Conservation (phyloP, 1,140 invertebrate genomes). For the Camponotus floridanus region DNA sequence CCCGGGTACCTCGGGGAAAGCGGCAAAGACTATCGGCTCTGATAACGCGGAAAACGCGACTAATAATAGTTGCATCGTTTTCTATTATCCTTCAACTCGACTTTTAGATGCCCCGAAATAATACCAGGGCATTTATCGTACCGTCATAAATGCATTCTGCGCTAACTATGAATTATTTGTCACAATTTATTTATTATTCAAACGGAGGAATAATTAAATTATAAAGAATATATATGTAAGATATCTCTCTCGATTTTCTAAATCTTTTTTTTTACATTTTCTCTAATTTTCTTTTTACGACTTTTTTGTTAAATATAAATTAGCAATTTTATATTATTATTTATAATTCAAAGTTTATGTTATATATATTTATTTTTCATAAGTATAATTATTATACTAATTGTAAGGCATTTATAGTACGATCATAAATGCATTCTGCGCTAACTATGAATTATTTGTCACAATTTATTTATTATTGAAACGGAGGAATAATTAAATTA, state of each 20-base stretch:
- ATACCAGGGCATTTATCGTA: not conserved
- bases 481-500: not conserved
- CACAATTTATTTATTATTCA: not conserved
- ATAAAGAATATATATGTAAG: not conserved
- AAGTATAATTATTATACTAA: not conserved
- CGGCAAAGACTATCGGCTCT: constrained; percentile 31
- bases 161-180: not conserved
- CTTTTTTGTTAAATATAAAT: not conserved
- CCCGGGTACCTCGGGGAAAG: constrained; percentile 66
- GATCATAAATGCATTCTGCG: not conserved
- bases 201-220: not conserved
- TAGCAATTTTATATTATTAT: not conserved
- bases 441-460: not conserved
- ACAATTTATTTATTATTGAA: not conserved
- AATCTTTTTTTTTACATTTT: not conserved
- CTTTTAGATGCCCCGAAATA: constrained; percentile 11
- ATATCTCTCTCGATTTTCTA: not conserved
- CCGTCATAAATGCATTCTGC: not conserved
- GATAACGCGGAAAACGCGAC: constrained; percentile 54
- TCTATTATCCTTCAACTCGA: constrained; percentile 19
- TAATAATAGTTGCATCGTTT: constrained; percentile 34
- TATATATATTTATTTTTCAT: not conserved
- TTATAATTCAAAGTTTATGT: not conserved
- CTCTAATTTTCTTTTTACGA: not conserved
- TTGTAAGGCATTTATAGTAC: not conserved